Percentiles rank a stretch among this genome's conserved stretches.
These are phyloP conservation scores for Dryas iulia DNA, from an alignment of 1,140 invertebrate species.

Conservation along the genomic window DNA sequence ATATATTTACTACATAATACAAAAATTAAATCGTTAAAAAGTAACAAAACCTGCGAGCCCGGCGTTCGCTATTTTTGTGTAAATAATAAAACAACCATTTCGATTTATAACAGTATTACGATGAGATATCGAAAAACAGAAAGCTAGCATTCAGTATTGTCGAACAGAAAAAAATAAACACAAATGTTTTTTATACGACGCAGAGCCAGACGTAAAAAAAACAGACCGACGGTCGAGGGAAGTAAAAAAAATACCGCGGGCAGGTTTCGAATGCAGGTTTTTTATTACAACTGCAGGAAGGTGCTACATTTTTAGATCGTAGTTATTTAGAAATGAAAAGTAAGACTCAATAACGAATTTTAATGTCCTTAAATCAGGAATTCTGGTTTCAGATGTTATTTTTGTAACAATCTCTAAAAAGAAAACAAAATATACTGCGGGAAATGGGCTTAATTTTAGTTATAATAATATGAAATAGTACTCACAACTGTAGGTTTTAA, in stretches of 20 bases:
- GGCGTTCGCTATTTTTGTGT: slow-evolving; percentile 13
- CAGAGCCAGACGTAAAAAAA: slow-evolving; percentile 77
- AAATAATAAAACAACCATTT: slow-evolving; percentile 15
- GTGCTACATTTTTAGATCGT: slow-evolving; percentile 27
- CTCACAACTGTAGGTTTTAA: slow-evolving; percentile 67
- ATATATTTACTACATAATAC: neutral
- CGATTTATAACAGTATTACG: slow-evolving; percentile 17
- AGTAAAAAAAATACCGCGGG: slow-evolving; percentile 75
- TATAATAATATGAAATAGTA: slow-evolving; percentile 34
- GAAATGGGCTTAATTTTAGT: slow-evolving; percentile 43
- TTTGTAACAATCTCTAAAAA: slow-evolving; percentile 64
- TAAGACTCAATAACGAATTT: slow-evolving; percentile 14
- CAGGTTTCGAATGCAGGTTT: slow-evolving; percentile 73
- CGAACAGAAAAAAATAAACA: slow-evolving; percentile 57
- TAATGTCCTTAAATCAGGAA: slow-evolving; percentile 24
- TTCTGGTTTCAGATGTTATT: slow-evolving; percentile 54
- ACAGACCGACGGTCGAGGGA: slow-evolving; percentile 55
- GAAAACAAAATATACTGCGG: slow-evolving; percentile 73
- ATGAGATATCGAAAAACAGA: slow-evolving; percentile 29
- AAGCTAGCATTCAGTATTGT: slow-evolving; percentile 52
- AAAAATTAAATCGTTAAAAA: neutral
- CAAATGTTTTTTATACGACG: slow-evolving; percentile 65
- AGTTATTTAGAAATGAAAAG: slow-evolving; percentile 5
- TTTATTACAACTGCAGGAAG: slow-evolving; percentile 55
- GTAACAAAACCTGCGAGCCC: neutral